Conservation (phyloP, 2,113 vertebrate genomes). For the Martes martes region DNA sequence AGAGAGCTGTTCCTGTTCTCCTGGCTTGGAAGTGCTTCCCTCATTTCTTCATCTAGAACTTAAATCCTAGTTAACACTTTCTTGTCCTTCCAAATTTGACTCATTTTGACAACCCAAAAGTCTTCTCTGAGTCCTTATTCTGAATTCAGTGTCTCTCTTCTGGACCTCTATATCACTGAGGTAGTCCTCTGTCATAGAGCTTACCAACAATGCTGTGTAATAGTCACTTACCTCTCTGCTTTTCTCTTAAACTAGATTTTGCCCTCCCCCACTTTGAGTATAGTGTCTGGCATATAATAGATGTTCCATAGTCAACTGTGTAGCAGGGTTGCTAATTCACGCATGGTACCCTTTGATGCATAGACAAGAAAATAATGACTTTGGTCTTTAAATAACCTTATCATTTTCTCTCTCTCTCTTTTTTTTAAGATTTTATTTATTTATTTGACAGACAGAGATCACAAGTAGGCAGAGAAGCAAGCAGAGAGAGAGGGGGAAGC, state of each 20-base stretch:
- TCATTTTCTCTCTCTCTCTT: neutral
- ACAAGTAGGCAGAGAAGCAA: too few relatives aligned
- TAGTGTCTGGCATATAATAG: neutral
- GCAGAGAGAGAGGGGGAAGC: too few relatives aligned
- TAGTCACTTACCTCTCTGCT: neutral
- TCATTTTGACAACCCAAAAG: neutral
- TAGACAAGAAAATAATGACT: neutral
- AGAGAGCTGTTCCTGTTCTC: neutral
- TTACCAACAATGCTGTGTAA: neutral
- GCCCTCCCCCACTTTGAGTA: neutral
- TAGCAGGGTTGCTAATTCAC: neutral
- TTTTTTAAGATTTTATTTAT: too few relatives aligned
- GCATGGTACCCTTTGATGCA: neutral
- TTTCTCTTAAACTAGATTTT: neutral
- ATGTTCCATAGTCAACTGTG: neutral
- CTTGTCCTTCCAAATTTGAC: neutral
- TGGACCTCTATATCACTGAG: neutral
- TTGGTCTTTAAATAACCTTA: neutral
- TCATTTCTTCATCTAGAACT: neutral
- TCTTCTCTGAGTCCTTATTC: neutral
- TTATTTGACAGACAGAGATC: too few relatives aligned
- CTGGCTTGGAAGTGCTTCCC: neutral
- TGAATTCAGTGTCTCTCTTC: neutral
- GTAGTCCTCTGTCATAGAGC: neutral
- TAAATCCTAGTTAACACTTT: neutral